Evolutionary conservation across 2,797 vertebrate genomes (phyloP).

Genomic region (Eulemur rubriventer): DNA sequence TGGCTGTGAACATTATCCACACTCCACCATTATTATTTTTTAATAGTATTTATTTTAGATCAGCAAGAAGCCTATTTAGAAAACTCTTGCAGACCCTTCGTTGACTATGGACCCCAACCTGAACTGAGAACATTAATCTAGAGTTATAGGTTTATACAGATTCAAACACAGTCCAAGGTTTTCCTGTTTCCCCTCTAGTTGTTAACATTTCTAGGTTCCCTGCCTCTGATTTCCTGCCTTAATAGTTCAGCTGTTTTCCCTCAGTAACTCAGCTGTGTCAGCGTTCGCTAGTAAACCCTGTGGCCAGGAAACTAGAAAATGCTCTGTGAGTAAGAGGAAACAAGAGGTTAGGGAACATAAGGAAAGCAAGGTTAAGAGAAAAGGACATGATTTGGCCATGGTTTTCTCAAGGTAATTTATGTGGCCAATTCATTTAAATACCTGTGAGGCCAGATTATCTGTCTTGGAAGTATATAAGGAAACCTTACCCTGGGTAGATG

Average conservation of each 20-base stretch:
- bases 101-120: not conserved
- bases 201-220: not conserved
- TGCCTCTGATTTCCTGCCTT: not conserved
- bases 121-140: not conserved
- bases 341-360: not conserved
- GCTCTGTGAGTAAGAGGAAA: not conserved
- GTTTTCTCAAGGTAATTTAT: slow-evolving; percentile 9
- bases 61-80: slow-evolving; percentile 3
- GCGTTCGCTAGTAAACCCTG: not conserved
- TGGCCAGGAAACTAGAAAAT: slow-evolving; percentile 40
- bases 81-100: not conserved
- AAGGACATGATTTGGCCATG: not conserved
- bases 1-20: slow-evolving; percentile 2
- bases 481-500: not conserved
- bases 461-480: not conserved
- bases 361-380: slow-evolving; percentile 11
- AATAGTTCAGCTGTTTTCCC: slow-evolving; percentile 11
- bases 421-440: not conserved
- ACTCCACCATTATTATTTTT: not conserved
- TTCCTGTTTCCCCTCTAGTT: not conserved
- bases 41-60: not conserved
- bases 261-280: slow-evolving; percentile 13
- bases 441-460: not conserved
- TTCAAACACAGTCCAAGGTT: not conserved
- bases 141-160: not conserved